Percentiles rank a stretch among this genome's conserved stretches.
Conservation (phyloP, 2,797 vertebrate species). For the Heliangelus exortis region DNA sequence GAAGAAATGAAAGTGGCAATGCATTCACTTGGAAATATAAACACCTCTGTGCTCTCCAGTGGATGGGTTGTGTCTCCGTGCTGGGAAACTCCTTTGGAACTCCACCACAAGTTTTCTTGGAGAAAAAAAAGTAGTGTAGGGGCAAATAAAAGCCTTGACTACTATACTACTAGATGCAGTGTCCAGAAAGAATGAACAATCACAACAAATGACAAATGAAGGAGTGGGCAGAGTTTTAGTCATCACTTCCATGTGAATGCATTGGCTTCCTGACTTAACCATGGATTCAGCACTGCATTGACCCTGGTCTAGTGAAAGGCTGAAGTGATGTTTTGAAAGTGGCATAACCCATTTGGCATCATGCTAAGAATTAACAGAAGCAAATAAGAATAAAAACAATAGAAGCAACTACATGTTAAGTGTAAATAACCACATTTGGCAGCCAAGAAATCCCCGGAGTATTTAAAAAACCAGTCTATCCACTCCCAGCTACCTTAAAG, state of each 20-base stretch:
- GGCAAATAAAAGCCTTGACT: background rate
- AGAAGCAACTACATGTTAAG: background rate
- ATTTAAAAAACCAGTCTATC: background rate
- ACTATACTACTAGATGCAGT: background rate
- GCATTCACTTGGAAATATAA: background rate
- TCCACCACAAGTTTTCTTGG: background rate
- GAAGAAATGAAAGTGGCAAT: background rate
- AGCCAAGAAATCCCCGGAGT: background rate
- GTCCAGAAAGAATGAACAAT: background rate
- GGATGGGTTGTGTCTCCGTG: background rate
- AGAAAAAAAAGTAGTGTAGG: background rate
- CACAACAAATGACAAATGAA: background rate
- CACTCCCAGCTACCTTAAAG: background rate
- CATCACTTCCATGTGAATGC: background rate
- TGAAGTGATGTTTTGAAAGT: background rate
- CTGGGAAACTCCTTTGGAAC: background rate
- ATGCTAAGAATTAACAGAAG: background rate
- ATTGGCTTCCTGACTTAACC: background rate
- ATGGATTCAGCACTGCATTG: background rate
- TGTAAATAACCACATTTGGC: background rate
- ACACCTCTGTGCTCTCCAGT: background rate
- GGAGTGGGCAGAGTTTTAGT: background rate
- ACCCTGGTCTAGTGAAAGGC: background rate
- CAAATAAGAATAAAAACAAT: background rate
- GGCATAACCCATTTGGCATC: background rate